Percentiles rank a stretch among this genome's conserved stretches.
These are phyloP conservation scores for Actinia equina DNA, from an alignment of 64 coral and sea anemone genomes.

Conservation along the genomic window DNA sequence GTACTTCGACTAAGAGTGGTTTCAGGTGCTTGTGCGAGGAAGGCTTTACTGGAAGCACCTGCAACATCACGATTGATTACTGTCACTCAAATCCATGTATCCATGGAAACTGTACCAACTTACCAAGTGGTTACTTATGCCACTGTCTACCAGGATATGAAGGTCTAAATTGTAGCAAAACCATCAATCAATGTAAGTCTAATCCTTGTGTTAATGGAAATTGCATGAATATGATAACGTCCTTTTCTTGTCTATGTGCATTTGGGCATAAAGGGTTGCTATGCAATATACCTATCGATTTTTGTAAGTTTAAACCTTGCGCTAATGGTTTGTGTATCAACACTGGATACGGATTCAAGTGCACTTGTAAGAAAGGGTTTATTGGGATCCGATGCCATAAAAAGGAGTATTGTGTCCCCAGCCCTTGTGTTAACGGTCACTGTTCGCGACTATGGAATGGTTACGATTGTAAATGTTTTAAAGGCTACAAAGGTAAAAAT, in stretches of 20 bases:
- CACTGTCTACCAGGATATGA: slow-evolving; percentile 39
- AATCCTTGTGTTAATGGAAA: slow-evolving; percentile 66
- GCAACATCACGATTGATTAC: slow-evolving; percentile 39
- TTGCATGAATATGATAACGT: not conserved
- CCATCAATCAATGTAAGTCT: slow-evolving; percentile 29
- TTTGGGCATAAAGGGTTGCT: slow-evolving; percentile 45
- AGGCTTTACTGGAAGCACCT: slow-evolving; percentile 54
- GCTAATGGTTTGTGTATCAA: slow-evolving; percentile 55
- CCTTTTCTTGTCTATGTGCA: slow-evolving; percentile 29
- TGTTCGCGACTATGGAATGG: not conserved
- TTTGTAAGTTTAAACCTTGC: slow-evolving; percentile 55
- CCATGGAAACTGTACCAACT: slow-evolving; percentile 42
- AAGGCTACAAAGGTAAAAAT: slow-evolving; percentile 47
- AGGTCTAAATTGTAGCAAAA: slow-evolving; percentile 45
- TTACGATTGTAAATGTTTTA: slow-evolving; percentile 52
- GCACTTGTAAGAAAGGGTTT: slow-evolving; percentile 57
- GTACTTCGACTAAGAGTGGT: slow-evolving; percentile 2
- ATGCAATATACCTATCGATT: slow-evolving; percentile 41
- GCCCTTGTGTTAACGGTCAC: slow-evolving; percentile 39
- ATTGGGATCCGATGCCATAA: slow-evolving; percentile 56
- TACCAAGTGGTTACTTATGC: slow-evolving; percentile 16
- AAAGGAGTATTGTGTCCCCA: slow-evolving; percentile 40
- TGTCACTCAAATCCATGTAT: slow-evolving; percentile 56
- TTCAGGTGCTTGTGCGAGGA: slow-evolving; percentile 68
- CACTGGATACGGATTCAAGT: slow-evolving; percentile 52